Percentiles rank a stretch among this genome's conserved stretches.
Conservation (phyloP, 2,888 invertebrate genomes). For the Mylabris sibirica region DNA sequence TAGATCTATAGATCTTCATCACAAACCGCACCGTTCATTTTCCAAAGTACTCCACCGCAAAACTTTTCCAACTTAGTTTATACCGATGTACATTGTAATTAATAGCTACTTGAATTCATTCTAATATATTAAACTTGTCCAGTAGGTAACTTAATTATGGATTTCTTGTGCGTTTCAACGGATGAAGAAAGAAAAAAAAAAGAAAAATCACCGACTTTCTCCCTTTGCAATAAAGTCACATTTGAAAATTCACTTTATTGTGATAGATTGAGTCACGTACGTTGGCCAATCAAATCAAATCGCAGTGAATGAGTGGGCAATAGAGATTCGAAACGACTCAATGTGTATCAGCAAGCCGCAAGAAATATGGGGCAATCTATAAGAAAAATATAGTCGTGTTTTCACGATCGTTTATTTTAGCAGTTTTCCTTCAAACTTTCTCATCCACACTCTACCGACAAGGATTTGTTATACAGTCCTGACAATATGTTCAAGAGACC, state of each 20-base stretch:
- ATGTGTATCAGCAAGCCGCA: constrained; percentile 54
- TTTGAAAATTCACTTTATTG: constrained; percentile 27
- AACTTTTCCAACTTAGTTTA: constrained; percentile 9
- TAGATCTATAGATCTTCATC: constrained; percentile 4
- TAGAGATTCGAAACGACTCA: constrained; percentile 49
- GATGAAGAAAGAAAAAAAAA: not conserved
- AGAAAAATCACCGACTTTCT: not conserved
- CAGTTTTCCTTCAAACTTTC: constrained; percentile 38
- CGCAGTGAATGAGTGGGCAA: constrained; percentile 57
- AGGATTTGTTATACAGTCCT: constrained; percentile 31
- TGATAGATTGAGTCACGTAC: constrained; percentile 35
- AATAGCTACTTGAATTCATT: not conserved
- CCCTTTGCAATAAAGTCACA: constrained; percentile 2
- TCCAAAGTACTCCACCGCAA: not conserved
- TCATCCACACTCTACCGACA: constrained; percentile 28
- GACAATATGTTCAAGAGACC: constrained; percentile 23
- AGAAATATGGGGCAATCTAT: constrained; percentile 57
- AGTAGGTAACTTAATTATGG: not conserved
- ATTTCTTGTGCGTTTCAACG: not conserved
- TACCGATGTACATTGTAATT: not conserved
- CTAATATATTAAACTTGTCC: constrained; percentile 6
- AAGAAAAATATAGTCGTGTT: constrained; percentile 56
- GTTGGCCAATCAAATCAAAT: constrained; percentile 56
- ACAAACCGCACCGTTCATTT: not conserved
- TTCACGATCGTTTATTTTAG: constrained; percentile 49